Base-by-base conservation (phyloP, 2,113 vertebrate genomes). In the Hippocampus abdominalis region DNA sequence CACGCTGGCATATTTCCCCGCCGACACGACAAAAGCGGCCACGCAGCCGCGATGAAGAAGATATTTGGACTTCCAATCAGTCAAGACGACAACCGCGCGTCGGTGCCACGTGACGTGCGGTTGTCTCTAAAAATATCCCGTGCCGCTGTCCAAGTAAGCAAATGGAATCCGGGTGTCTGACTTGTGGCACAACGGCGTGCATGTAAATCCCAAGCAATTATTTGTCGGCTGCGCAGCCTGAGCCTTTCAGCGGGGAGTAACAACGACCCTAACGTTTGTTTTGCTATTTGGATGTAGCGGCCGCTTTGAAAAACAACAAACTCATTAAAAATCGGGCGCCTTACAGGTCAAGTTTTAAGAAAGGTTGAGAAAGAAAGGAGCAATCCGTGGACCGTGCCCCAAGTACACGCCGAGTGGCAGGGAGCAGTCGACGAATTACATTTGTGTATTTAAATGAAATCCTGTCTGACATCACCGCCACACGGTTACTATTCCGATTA, bases 11-110 rank as follows among this genome's bases (percentile, higher is more conserved):
- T 21, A 70, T 76, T 67, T 54, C n/a, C 2, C 21, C 80, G 84
- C 86, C 86, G 88, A 71, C 74, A 81, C 76, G 65, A 83, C 73
- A 81, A 80, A 81, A 75, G 75, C 75, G 63, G 69, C 64, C 54
- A 78, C 78, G 72, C 66, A 60, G 63, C 57, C 76, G 59, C 68
- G 53, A 23, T 46, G 49, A 71, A 70, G 68, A 69, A 23, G 76
- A 81, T 76, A 72, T 81, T 73, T 70, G 86, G 72, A 84, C 78
- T 81, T 74, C 68, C 75, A 79, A 79, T 82, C 86, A 81, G 72
- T 80, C 73, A 79, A 51, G 48, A 78, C 76, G 72, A 82, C 76
- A 80, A 74, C 44, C 56, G n/a, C n/a, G n/a, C n/a, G n/a, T n/a
- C n/a, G n/a, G n/a, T n/a, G n/a, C n/a, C n/a, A n/a, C n/a, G n/a